phyloP scores from a whole-genome alignment of 2,113 vertebrate species.

The Cygnus atratus region DNA sequence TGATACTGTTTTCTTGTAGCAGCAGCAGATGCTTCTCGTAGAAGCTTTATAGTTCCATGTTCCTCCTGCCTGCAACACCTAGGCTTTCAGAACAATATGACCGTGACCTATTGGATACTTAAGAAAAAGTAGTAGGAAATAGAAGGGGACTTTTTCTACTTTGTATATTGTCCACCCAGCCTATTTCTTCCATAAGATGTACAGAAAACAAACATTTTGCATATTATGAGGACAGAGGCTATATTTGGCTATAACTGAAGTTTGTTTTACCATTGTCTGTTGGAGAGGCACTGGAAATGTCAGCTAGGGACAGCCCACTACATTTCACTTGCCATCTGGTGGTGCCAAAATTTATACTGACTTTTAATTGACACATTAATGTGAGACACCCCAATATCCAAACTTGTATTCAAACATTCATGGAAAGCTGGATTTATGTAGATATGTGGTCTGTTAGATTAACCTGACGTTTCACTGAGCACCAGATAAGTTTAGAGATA shows the following conservation, averaged over 20 bases:
- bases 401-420: background rate
- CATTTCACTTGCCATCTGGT: background rate
- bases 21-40: background rate
- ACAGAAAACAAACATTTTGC: background rate
- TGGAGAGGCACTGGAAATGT: background rate
- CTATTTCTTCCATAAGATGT: background rate
- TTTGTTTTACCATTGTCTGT: background rate
- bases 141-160: background rate
- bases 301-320: accelerated
- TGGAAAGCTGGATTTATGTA: background rate
- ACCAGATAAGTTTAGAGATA: background rate
- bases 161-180: background rate
- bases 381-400: background rate
- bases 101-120: background rate
- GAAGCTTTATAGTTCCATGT: background rate
- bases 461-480: background rate
- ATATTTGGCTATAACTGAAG: background rate
- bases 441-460: background rate
- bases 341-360: background rate
- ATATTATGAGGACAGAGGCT: background rate
- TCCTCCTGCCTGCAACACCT: background rate
- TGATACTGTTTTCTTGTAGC: background rate
- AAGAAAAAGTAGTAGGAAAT: background rate
- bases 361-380: background rate
- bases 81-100: background rate